Evolutionary conservation across 2,113 vertebrate species (phyloP).

Genomic region (Mastomys natalensis): DNA sequence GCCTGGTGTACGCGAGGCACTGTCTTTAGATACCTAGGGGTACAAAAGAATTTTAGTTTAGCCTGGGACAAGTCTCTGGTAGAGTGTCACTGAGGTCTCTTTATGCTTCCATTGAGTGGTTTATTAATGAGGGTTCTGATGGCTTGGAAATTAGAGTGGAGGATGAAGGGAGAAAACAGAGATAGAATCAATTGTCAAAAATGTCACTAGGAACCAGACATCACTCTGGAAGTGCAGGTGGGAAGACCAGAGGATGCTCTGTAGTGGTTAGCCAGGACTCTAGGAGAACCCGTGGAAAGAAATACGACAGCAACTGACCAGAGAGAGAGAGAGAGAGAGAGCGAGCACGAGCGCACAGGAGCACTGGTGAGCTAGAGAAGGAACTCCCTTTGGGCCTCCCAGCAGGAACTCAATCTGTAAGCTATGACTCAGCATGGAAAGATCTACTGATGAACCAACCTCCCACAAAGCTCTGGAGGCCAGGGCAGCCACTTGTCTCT

Average conservation of each 20-base stretch:
- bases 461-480: not conserved
- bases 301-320: not conserved
- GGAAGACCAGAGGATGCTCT: not conserved
- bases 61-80: not conserved
- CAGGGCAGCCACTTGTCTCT: not conserved
- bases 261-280: not conserved
- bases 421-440: not conserved
- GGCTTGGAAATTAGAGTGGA: not conserved
- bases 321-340: too few relatives aligned
- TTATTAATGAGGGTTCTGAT: not conserved
- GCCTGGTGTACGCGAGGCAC: not conserved
- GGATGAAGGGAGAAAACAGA: not conserved
- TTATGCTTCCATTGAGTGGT: not conserved
- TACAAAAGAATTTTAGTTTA: not conserved
- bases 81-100: not conserved
- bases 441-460: not conserved
- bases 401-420: not conserved
- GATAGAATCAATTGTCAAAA: not conserved
- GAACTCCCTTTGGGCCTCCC: not conserved
- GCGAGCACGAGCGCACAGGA: rapidly evolving
- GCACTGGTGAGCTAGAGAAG: too few relatives aligned
- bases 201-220: too few relatives aligned
- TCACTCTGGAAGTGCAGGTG: too few relatives aligned
- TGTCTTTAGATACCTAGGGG: not conserved
- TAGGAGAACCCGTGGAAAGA: not conserved